These are phyloP conservation scores for Paedocypris micromegethes DNA, from an alignment of 2,797 vertebrate genomes.

Conservation along the genomic window DNA sequence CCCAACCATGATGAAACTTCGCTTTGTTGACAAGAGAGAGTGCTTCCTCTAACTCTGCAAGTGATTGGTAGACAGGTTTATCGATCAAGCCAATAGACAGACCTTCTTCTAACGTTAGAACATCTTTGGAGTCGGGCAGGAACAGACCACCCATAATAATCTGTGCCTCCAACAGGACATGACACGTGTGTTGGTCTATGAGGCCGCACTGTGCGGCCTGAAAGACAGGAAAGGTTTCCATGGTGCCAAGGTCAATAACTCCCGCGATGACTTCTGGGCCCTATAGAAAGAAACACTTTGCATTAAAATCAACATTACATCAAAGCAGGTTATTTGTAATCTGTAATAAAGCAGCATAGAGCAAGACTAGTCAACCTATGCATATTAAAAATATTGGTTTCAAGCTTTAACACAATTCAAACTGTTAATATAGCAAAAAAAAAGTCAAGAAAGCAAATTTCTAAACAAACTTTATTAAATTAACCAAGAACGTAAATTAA, in stretches of 20 bases:
- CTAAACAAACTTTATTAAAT: constrained; percentile 26
- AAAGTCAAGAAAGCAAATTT: constrained; percentile 25
- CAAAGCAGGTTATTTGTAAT: no score
- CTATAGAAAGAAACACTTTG: constrained; percentile 61
- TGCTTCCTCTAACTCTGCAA: constrained; percentile 72
- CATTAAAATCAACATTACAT: not conserved
- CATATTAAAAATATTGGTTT: no score
- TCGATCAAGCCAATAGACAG: constrained; percentile 75
- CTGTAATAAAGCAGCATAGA: no score
- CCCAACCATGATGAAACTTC: constrained; percentile 42
- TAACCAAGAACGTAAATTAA: constrained; percentile 36
- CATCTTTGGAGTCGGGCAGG: constrained; percentile 70
- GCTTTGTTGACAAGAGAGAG: constrained; percentile 56
- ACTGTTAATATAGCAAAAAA: no score
- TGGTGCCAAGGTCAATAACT: constrained; percentile 90
- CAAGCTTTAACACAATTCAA: no score
- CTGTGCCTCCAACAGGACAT: constrained; percentile 82
- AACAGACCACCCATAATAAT: constrained; percentile 79
- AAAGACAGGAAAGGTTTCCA: constrained; percentile 90
- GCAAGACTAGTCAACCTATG: no score
- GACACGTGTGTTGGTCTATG: constrained; percentile 91
- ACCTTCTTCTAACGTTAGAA: constrained; percentile 74
- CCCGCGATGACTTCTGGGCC: constrained; percentile 76
- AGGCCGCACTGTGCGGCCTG: constrained; percentile 86
- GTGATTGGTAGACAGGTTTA: constrained; percentile 58